These are phyloP conservation scores for Sorex maritimensis DNA, from an alignment of 2,797 vertebrate species.

Conservation along the genomic window DNA sequence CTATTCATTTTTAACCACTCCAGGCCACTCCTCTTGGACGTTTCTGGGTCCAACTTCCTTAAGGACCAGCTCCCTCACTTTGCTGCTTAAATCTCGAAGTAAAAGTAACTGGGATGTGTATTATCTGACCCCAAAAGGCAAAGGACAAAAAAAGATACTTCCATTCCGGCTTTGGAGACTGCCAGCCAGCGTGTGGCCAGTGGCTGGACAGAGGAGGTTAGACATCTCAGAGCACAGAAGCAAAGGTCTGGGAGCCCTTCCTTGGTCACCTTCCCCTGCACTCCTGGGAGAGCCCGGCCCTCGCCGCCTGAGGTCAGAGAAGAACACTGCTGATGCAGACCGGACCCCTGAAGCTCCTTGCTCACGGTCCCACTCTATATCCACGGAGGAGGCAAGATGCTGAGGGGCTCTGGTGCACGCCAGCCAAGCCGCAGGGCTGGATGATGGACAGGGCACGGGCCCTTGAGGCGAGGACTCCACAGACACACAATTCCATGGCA, in stretches of 20 bases:
- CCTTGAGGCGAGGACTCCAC: not conserved
- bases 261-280: not conserved
- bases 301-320: not conserved
- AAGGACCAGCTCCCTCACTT: not conserved
- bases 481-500: not conserved
- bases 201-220: not conserved
- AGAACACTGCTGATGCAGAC: not conserved
- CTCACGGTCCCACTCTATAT: not conserved
- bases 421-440: not conserved
- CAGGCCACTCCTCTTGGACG: not conserved
- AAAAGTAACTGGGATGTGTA: not conserved
- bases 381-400: not conserved
- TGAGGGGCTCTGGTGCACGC: not conserved
- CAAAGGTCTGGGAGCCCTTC: not conserved
- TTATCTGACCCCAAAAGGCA: not conserved
- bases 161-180: not conserved
- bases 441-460: not conserved
- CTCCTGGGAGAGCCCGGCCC: not conserved
- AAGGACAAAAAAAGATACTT: not conserved
- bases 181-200: not conserved
- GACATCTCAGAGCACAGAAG: not conserved
- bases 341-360: not conserved
- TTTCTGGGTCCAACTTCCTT: not conserved
- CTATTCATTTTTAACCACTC: not conserved
- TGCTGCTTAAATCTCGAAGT: not conserved